These are phyloP conservation scores for Channa striata DNA, from an alignment of 2,797 vertebrate genomes.

Conservation along the genomic window DNA sequence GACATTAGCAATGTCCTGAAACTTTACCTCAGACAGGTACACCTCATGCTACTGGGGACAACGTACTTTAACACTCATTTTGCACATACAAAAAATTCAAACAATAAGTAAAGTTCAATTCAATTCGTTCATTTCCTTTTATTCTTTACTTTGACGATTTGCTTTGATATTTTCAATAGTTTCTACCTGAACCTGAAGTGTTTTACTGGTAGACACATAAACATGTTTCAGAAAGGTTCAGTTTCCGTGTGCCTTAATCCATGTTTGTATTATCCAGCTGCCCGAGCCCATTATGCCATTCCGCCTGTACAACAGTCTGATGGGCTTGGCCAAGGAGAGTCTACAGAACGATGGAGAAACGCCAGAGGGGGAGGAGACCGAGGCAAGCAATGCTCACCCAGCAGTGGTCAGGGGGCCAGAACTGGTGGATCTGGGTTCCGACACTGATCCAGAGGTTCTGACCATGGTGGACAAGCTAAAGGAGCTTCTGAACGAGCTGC, in stretches of 20 bases:
- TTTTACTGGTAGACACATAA: no score
- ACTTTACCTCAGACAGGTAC: constrained; percentile 96
- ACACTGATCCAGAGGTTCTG: constrained; percentile 82
- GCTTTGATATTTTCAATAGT: no score
- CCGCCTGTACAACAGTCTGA: constrained; percentile 91
- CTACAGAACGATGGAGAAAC: constrained; percentile 81
- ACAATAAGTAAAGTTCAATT: no score
- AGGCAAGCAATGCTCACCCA: constrained; percentile 32
- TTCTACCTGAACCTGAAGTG: no score
- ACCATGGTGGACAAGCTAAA: constrained; percentile 86
- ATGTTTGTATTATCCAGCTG: constrained; percentile 79
- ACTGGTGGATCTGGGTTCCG: constrained; percentile 82
- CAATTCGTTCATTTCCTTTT: no score
- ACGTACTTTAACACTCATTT: no score
- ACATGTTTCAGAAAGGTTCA: no score
- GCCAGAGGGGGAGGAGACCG: constrained; percentile 72
- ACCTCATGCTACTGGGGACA: background rate
- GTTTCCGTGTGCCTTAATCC: no score
- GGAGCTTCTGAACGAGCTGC: constrained; percentile 88
- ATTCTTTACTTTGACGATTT: no score
- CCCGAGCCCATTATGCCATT: constrained; percentile 95
- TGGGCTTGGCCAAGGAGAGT: constrained; percentile 97
- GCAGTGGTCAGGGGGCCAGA: constrained; percentile 69
- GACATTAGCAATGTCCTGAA: constrained; percentile 98
- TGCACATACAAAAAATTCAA: no score